Evolutionary conservation across 1,140 invertebrate species (phyloP).

Genomic region (Probaryconus sp.): DNA sequence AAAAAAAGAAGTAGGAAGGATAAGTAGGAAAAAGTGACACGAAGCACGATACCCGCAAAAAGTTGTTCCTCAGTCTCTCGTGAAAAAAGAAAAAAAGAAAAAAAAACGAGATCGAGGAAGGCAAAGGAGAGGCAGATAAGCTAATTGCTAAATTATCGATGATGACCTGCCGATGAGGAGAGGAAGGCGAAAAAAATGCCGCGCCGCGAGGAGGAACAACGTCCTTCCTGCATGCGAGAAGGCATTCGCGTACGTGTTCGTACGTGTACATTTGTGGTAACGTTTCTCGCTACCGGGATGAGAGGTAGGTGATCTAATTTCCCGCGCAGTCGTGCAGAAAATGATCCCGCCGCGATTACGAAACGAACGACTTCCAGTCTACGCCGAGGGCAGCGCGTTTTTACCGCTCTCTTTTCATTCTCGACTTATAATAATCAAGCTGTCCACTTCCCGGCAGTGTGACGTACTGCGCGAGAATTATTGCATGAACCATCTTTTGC

Average conservation of each 20-base stretch:
- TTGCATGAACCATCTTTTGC: conserved; percentile 32
- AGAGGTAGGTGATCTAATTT: conserved; percentile 78
- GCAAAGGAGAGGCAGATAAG: conserved; percentile 53
- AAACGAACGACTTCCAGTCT: conserved; percentile 78
- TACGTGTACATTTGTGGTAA: conserved; percentile 50
- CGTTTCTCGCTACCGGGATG: conserved; percentile 74
- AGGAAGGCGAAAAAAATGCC: conserved; percentile 36
- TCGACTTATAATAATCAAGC: conserved; percentile 67
- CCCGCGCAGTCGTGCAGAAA: conserved; percentile 78
- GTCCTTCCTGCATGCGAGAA: conserved; percentile 74
- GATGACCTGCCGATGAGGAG: conserved; percentile 64
- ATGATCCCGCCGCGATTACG: conserved; percentile 77
- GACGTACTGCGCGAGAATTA: conserved; percentile 55
- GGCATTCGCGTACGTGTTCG: conserved; percentile 47
- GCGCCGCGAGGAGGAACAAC: conserved; percentile 35
- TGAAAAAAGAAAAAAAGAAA: conserved; percentile 42
- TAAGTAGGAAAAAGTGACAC: conserved; percentile 46
- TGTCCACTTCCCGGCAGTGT: conserved; percentile 64
- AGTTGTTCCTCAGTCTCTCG: conserved; percentile 19
- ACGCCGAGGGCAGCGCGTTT: conserved; percentile 70
- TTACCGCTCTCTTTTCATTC: conserved; percentile 69
- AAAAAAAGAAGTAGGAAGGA: too few species aligned
- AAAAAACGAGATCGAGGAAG: conserved; percentile 19
- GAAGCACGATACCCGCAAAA: conserved; percentile 13
- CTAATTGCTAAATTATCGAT: conserved; percentile 76